Conservation (phyloP, 2,113 vertebrate genomes). For the Porphyrio hochstetteri region DNA sequence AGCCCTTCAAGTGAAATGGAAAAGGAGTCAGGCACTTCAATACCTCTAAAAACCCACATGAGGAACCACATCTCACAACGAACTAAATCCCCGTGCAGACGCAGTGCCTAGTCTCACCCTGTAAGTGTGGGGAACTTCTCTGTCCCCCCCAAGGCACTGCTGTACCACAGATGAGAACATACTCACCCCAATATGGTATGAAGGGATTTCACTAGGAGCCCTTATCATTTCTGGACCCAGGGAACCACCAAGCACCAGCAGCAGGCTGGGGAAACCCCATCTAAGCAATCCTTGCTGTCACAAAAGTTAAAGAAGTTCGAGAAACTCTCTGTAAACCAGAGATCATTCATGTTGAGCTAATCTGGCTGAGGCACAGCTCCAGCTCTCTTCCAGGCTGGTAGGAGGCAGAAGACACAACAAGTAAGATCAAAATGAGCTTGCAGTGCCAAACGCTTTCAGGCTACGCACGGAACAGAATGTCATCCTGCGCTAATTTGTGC, state of each 20-base stretch:
- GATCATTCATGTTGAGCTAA: not conserved
- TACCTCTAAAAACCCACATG: fast-evolving
- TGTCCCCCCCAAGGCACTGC: not conserved
- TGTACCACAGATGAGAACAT: too few relatives aligned
- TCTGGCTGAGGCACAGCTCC: constrained; percentile 1
- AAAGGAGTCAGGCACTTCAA: not conserved
- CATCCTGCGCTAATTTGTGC: not conserved
- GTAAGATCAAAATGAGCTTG: not conserved
- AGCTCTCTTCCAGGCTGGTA: constrained; percentile 14
- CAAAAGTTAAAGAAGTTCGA: not conserved
- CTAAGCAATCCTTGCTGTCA: not conserved
- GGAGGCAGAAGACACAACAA: constrained; percentile 44
- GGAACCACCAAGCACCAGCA: not conserved
- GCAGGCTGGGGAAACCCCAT: not conserved
- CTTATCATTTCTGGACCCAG: not conserved
- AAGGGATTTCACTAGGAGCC: not conserved
- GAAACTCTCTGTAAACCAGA: not conserved
- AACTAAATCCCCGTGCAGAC: not conserved
- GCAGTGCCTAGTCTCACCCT: not conserved
- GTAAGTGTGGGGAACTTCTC: fast-evolving
- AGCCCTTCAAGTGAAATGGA: not conserved
- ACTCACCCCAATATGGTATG: not conserved
- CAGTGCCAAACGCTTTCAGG: not conserved
- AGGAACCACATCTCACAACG: not conserved
- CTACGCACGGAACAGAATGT: not conserved